Base-by-base conservation (phyloP, 2,888 invertebrate genomes). In the Arge pagana region DNA sequence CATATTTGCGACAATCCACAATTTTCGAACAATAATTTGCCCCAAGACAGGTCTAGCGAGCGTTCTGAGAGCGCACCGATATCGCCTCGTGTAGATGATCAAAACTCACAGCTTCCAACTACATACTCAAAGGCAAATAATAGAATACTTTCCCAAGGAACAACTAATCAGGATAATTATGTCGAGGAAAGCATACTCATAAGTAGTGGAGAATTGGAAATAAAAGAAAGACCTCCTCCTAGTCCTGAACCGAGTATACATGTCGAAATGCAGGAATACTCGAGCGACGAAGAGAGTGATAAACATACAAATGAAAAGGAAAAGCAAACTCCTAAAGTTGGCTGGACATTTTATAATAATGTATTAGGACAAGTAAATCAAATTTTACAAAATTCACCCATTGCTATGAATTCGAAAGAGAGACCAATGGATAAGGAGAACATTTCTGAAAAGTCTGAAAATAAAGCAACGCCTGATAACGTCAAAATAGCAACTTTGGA, bases 321-420 rank as follows among this genome's bases (percentile, higher is more conserved):
- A 1, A 72, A 73, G 23, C 67, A 65, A 64, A 80, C 82, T 37
- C 80, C 82, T 19, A 83, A 83, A 70, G 80, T 85, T 61, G 86
- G 86, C 56, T 85, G 85, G 82, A 87, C 86, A 3, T 84, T 88
- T 70, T 88, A 87, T 64, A 84, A 86, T 64, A 87, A 87, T 78
- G 83, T 88, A 53, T 82, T 88, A 80, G 79, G 77, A 1, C 81
- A 82, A 67, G 82, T 83, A 0, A 81, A 82, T 67, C 78, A 81
- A 60, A 79, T 82, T 55, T 66, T 83, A 41, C 76, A 78, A 59
- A 79, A 79, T 58, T 75, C 79, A n/a, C 68, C 64, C n/a, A 60
- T 65, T 43, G 37, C 53, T 8, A 45, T 23, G 16, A 45, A 33
- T 24, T 33, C 24, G 21, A 45, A 31, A 23, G 45, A 45, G 16